Percentiles rank a stretch among this genome's conserved stretches.
Evolutionary conservation across 2,797 vertebrate genomes (phyloP).

Genomic region (Artibeus lituratus): DNA sequence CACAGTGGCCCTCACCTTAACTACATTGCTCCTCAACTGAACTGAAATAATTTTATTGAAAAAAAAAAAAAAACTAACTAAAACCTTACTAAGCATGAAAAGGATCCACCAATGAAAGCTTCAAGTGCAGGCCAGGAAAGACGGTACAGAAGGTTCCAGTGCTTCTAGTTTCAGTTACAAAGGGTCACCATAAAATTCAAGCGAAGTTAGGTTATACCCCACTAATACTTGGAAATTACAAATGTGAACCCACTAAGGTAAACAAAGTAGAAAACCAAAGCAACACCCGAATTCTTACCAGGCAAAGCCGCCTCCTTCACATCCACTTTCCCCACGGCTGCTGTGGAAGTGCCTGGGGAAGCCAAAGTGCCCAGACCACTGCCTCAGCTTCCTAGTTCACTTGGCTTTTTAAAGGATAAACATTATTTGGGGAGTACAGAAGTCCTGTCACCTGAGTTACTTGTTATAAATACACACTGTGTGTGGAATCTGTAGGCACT

Average conservation of each 20-base stretch:
- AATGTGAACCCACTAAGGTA: neutral
- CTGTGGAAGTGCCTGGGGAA: neutral
- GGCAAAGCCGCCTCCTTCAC: neutral
- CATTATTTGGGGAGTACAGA: neutral
- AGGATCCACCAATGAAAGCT: neutral
- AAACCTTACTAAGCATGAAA: neutral
- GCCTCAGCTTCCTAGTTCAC: neutral
- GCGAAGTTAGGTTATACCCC: neutral
- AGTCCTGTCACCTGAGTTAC: neutral
- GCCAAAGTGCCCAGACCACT: no score
- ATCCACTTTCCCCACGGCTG: no score
- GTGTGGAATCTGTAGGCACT: neutral
- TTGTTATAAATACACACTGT: neutral
- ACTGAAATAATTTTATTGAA: neutral
- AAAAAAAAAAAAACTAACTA: neutral
- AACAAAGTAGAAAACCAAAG: neutral
- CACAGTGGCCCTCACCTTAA: neutral
- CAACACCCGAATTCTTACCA: neutral
- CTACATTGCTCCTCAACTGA: neutral
- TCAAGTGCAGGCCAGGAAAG: neutral
- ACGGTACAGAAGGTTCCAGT: neutral
- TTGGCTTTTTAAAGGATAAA: neutral
- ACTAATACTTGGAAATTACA: neutral
- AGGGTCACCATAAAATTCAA: neutral
- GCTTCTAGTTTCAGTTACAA: neutral